Evolutionary conservation across 2,888 invertebrate species (phyloP).

Genomic region (Stenodera caucasica): DNA sequence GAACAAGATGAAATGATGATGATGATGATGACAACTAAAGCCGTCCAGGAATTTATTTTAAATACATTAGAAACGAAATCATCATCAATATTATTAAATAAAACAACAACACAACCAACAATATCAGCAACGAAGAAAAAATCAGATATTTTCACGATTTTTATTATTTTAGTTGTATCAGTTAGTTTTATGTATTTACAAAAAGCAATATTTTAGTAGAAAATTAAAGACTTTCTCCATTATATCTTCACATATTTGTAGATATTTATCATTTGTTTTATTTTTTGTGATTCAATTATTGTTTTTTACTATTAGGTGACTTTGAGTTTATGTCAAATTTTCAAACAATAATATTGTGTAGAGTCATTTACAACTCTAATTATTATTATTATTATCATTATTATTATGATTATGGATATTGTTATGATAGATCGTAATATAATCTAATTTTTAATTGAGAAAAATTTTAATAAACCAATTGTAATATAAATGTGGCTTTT

Average conservation of each 20-base stretch:
- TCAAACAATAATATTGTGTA: background rate
- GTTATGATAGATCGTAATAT: background rate
- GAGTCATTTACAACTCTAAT: conserved; percentile 10
- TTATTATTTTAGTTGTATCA: conserved; percentile 42
- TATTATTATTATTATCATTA: background rate
- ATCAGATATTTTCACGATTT: conserved; percentile 36
- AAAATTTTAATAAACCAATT: background rate
- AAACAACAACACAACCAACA: conserved; percentile 23
- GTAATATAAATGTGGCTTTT: conserved; percentile 2
- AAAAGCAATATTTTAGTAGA: conserved; percentile 45
- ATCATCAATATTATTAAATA: background rate
- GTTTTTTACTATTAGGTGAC: background rate
- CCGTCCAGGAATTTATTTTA: conserved; percentile 41
- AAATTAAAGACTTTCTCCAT: conserved; percentile 7
- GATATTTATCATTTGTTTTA: background rate
- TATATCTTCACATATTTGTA: background rate
- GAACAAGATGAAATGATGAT: background rate
- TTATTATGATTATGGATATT: background rate
- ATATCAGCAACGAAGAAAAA: conserved; percentile 23
- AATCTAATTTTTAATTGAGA: no score
- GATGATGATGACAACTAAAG: conserved; percentile 30
- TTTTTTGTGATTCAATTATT: background rate
- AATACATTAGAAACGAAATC: conserved; percentile 33
- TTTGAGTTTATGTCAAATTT: background rate
- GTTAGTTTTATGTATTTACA: conserved; percentile 44